Conservation (phyloP, 2,113 vertebrate genomes). For the Loxodonta africana region DNA sequence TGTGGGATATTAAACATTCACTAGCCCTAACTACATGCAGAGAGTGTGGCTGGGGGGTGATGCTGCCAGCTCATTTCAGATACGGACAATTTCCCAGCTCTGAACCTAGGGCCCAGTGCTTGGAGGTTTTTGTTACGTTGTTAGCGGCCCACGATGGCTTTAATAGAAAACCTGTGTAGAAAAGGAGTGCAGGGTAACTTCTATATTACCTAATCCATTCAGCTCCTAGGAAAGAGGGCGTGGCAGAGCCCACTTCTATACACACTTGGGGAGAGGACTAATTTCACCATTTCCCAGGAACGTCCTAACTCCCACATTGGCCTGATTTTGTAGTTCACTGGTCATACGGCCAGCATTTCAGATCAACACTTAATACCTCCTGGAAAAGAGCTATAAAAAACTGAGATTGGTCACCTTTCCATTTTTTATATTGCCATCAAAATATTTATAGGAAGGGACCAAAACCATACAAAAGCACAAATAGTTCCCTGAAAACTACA, state of each 20-base stretch:
- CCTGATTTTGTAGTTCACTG: accelerated
- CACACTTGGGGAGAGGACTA: background rate
- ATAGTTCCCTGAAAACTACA: slow-evolving; percentile 2
- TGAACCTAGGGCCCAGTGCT: background rate
- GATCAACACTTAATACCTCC: background rate
- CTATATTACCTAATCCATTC: background rate
- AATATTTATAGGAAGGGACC: slow-evolving; percentile 61
- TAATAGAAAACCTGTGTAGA: accelerated
- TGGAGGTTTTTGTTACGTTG: accelerated
- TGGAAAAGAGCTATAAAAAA: background rate
- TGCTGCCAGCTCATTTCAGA: background rate
- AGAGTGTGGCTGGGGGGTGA: background rate
- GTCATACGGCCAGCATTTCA: background rate
- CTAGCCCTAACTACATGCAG: background rate
- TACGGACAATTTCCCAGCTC: background rate
- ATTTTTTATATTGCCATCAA: slow-evolving; percentile 16
- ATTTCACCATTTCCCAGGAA: background rate
- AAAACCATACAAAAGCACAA: slow-evolving; percentile 55
- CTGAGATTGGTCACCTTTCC: background rate
- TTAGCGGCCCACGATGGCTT: background rate
- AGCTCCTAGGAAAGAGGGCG: background rate
- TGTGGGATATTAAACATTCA: background rate
- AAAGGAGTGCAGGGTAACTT: background rate
- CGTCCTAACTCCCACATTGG: background rate
- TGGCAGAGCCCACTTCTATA: background rate